Base-by-base conservation (phyloP, 2,113 vertebrate genomes). In the Chunga burmeisteri region DNA sequence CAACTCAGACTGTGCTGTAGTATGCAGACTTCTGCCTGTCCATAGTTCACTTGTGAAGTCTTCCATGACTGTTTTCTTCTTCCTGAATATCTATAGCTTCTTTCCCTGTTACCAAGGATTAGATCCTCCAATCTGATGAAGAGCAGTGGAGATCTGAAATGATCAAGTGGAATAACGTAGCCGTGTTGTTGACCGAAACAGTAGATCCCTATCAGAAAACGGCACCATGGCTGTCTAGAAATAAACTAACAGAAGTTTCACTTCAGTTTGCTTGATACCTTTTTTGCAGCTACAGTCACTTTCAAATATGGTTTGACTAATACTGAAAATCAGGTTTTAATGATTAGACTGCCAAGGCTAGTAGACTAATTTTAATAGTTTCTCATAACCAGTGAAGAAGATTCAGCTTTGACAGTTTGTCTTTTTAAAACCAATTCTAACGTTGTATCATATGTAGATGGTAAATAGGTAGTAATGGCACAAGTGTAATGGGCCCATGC, bases 121-220 rank as follows among this genome's bases (percentile, higher is more conserved):
- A 91, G 53, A 77, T 74, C 7, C 6, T 23, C 4, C 1, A 2
- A 7, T 16, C 7, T 44, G 23, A 29, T 77, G 44, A 81, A 94
- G 84, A 47, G 6, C 0, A 1, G 4, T 56, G 32, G 56, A 61
- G 32, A 53, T 84, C 34, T 83, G 36, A 78, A 93, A 66, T 81
- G 32, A 52, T 38, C 10, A 27, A 29, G 23, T 38, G n/a, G 11
- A 68, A 56, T 83, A 81, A 58, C 0, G 0, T 49, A 55, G 25
- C 20, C 7, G 5, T 47, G 67, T 22, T 42, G 7, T 74, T 91
- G 42, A 17, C 55, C 16, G 25, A 61, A 93, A 29, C 34, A 50
- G 22, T 30, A 40, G 17, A 32, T 50, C 10, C 50, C 36, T 71
- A 4, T 84, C 42, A 67, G 58, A 56, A 91, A 47, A 66, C 23